Percentiles rank a stretch among this genome's conserved stretches.
Conservation (phyloP, 2,888 invertebrate genomes). For the Andrena haemorrhoa region DNA sequence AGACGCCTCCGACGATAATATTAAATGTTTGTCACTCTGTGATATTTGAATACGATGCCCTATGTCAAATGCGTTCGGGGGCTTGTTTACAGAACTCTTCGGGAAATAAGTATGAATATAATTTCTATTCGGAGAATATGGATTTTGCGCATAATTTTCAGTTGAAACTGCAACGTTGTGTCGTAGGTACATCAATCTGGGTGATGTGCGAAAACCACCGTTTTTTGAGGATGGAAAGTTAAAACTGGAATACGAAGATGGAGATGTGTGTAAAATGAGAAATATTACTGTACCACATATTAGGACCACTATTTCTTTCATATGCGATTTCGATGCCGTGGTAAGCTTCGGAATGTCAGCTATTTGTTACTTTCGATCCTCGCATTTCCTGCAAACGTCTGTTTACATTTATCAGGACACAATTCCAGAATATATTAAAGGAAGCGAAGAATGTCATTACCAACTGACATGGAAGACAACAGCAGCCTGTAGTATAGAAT, state of each 20-base stretch:
- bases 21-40: conserved; percentile 81
- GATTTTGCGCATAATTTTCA: not conserved
- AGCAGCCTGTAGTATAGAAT: conserved; percentile 77
- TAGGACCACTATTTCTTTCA: conserved; percentile 76
- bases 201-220: conserved; percentile 50
- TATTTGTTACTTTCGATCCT: not conserved
- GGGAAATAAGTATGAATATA: conserved; percentile 5
- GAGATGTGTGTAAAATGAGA: conserved; percentile 66
- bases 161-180: not conserved
- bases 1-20: conserved; percentile 65
- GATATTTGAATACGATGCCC: conserved; percentile 68
- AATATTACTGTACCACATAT: conserved; percentile 32
- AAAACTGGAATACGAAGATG: conserved; percentile 70
- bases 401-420: conserved; percentile 69
- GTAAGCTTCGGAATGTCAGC: conserved; percentile 62
- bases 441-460: conserved; percentile 74
- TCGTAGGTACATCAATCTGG: conserved; percentile 60
- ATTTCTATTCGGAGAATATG: not conserved
- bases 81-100: conserved; percentile 64
- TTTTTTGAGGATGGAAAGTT: conserved; percentile 51
- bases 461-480: conserved; percentile 77
- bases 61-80: conserved; percentile 64
- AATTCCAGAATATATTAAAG: conserved; percentile 73
- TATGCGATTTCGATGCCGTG: conserved; percentile 74
- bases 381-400: conserved; percentile 1